phyloP scores from a whole-genome alignment of 2,888 invertebrate genomes.

The Cheilosia vernalis region DNA sequence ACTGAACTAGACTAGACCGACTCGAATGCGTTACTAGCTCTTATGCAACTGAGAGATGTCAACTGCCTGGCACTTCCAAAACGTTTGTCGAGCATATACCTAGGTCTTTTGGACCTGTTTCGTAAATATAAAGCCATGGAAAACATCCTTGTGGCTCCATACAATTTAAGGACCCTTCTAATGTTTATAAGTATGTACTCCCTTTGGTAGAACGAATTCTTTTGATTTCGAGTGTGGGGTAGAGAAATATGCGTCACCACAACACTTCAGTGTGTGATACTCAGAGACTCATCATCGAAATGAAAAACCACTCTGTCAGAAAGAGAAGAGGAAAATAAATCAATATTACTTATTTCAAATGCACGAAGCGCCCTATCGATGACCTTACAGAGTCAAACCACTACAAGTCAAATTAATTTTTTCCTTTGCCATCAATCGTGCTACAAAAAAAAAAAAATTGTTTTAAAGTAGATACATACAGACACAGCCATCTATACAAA shows the following conservation, averaged over 20 bases:
- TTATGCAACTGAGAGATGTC: not conserved
- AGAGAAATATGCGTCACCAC: too few relatives aligned
- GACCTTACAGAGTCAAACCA: slow-evolving; percentile 25
- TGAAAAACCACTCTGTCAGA: too few relatives aligned
- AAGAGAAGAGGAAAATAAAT: slow-evolving; percentile 1
- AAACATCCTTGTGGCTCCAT: too few relatives aligned
- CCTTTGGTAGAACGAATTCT: too few relatives aligned
- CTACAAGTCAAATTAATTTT: slow-evolving; percentile 31
- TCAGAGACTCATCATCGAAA: not conserved
- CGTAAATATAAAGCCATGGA: too few relatives aligned
- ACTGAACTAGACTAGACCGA: slow-evolving; percentile 2
- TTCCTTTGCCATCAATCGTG: slow-evolving; percentile 24
- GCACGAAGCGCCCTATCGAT: not conserved
- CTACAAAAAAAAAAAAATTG: slow-evolving; percentile 3
- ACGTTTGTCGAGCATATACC: too few relatives aligned
- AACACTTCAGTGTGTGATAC: not conserved
- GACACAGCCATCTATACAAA: slow-evolving; percentile 1
- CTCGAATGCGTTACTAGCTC: not conserved
- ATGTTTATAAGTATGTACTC: too few relatives aligned
- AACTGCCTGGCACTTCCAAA: too few relatives aligned
- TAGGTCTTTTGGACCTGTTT: too few relatives aligned
- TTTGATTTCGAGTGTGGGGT: too few relatives aligned
- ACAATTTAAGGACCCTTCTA: too few relatives aligned
- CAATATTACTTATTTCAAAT: slow-evolving; percentile 12
- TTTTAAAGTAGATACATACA: slow-evolving; percentile 3